Base-by-base conservation (phyloP, 1,140 invertebrate species). In the Geopemphigus sp. region DNA sequence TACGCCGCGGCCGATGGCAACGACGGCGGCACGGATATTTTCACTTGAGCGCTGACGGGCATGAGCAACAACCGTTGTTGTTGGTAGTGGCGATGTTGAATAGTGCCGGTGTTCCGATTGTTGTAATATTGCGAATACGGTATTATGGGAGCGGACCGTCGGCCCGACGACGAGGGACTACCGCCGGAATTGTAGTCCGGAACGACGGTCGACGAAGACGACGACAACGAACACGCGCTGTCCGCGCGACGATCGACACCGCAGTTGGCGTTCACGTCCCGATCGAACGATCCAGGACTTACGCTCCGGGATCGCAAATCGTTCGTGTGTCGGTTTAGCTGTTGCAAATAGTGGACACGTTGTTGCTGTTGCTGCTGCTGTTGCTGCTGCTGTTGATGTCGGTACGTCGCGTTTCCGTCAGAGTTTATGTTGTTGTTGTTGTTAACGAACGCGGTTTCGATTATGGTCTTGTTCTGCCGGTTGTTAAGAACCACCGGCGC, bases 401-500 rank as follows among this genome's bases (percentile, higher is more conserved):
- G 74, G 5, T 76, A 76, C 14, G 26, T 17, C 12, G 5, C 53
- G 72, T 56, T 54, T n/a, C 53, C 72, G 29, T 24, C 11, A 1
- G 32, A 45, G n/a, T 66, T 66, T 6, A 0, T 10, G 57, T 47
- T 80, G n/a, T 76, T 74, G 29, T 66, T 63, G 26, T 78, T 72
- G 26, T 80, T 81, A 29, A 82, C 70, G 53, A 82, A 82, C 26
- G 82, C 82, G 24, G 82, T 82, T 56, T 82, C 82, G 4, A 81
- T 80, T 10, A 82, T 59, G 15, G 81, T 68, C 47, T 80, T 76
- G n/a, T n/a, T 17, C 15, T 72, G 68, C 1, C 59, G 74, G n/a
- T 66, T 39, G 14, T 47, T 45, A 19, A 22, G 72, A 11, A 68
- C 64, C 11, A 19, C 68, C 59, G 26, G 61, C 1, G 17, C 0